Evolutionary conservation across 2,888 invertebrate species (phyloP).

Genomic region (Kuschelorhynchus macadamiae): DNA sequence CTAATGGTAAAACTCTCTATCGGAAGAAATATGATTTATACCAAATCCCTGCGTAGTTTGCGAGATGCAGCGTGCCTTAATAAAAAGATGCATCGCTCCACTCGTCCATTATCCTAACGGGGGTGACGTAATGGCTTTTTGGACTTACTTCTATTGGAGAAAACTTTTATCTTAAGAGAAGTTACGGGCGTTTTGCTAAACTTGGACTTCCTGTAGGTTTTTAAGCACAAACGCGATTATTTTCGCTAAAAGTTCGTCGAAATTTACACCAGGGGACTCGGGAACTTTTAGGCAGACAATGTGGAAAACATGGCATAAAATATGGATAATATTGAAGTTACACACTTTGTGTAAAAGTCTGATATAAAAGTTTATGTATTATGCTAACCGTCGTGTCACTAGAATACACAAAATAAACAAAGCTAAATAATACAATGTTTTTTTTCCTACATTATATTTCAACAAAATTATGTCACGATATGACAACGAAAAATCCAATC

Average conservation of each 20-base stretch:
- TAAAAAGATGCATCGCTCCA: conserved; percentile 34
- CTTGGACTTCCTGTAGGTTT: conserved; percentile 14
- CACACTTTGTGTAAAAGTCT: conserved; percentile 6
- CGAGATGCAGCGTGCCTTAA: conserved; percentile 30
- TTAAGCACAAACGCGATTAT: conserved; percentile 22
- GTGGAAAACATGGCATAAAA: conserved; percentile 31
- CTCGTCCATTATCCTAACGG: conserved; percentile 28
- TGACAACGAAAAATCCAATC: too few relatives aligned
- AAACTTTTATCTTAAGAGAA: conserved; percentile 62
- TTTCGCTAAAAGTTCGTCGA: conserved; percentile 22
- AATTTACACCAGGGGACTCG: conserved; percentile 21
- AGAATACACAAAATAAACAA: too few relatives aligned
- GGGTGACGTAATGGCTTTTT: conserved; percentile 62
- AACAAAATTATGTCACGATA: too few relatives aligned
- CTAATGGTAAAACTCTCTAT: conserved; percentile 18
- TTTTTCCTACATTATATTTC: too few relatives aligned
- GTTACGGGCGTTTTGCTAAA: conserved; percentile 51
- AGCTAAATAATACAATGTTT: too few relatives aligned
- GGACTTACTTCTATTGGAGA: conserved; percentile 60
- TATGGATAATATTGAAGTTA: conserved; percentile 39
- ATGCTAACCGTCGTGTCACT: neutral
- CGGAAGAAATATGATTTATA: conserved; percentile 30
- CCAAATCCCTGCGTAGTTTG: conserved; percentile 30
- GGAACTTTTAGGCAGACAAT: conserved; percentile 36
- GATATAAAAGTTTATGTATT: conserved; percentile 26